Percentiles rank a stretch among this genome's conserved stretches.
Conservation (phyloP, 1,140 invertebrate species). For the Polyergus mexicanus region DNA sequence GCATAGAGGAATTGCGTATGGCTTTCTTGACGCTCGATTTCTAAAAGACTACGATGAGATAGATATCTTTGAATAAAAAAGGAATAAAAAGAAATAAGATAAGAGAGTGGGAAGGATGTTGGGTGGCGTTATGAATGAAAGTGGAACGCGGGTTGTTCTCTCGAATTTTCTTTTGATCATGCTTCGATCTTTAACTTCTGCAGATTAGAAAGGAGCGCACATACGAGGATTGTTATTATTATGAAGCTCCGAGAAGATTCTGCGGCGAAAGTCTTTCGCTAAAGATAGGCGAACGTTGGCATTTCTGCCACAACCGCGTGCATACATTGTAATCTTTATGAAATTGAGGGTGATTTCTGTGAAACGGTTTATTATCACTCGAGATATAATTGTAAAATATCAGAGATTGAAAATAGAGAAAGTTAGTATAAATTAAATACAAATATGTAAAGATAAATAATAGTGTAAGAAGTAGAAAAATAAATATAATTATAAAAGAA, state of each 20-base stretch:
- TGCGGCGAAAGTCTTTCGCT: slow-evolving; percentile 69
- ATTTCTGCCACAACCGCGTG: background rate
- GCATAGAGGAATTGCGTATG: background rate
- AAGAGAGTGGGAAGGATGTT: background rate
- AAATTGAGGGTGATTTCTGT: slow-evolving; percentile 30
- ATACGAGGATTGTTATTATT: background rate
- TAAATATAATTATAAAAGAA: background rate
- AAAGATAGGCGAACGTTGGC: slow-evolving; percentile 48
- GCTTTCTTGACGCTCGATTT: slow-evolving; percentile 42
- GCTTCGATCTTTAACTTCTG: slow-evolving; percentile 9
- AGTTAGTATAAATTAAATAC: background rate
- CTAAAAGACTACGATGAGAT: slow-evolving; percentile 36
- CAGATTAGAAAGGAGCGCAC: slow-evolving; percentile 47
- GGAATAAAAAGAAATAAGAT: background rate
- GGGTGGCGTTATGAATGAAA: slow-evolving; percentile 60
- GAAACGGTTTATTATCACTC: slow-evolving; percentile 20
- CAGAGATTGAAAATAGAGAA: slow-evolving; percentile 3
- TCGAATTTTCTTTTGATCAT: slow-evolving; percentile 56
- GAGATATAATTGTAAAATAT: background rate
- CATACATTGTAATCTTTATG: background rate
- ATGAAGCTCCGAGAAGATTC: slow-evolving; percentile 7
- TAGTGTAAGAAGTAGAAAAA: background rate
- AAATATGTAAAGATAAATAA: background rate
- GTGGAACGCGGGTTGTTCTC: slow-evolving; percentile 58
- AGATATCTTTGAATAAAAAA: slow-evolving; percentile 19